Evolutionary conservation across 2,797 vertebrate species (phyloP).

Genomic region (Limosa lapponica): DNA sequence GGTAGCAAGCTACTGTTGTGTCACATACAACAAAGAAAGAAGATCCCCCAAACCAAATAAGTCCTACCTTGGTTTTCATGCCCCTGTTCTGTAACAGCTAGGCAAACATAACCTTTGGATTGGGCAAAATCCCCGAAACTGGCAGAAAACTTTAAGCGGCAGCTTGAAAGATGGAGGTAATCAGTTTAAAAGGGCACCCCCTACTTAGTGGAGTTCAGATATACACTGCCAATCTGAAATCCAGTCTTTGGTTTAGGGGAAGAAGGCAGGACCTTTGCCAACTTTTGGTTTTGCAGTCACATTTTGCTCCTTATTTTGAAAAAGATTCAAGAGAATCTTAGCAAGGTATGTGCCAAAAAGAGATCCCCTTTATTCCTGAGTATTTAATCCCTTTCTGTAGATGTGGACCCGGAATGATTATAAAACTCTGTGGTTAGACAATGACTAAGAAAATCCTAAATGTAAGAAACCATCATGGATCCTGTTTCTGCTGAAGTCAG

Average conservation of each 20-base stretch:
- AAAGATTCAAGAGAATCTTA: neutral
- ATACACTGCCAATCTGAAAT: neutral
- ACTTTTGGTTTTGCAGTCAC: neutral
- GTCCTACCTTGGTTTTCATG: neutral
- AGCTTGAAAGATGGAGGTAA: neutral
- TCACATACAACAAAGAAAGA: slow-evolving; percentile 7
- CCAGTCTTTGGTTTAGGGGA: neutral
- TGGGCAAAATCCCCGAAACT: neutral
- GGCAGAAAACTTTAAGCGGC: neutral
- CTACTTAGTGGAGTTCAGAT: neutral
- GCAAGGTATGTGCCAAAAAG: neutral
- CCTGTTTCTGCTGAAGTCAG: slow-evolving; percentile 50
- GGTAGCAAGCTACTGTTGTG: neutral
- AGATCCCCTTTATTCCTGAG: neutral
- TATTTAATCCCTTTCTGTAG: neutral
- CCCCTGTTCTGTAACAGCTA: neutral
- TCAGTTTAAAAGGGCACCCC: neutral
- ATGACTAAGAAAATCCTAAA: slow-evolving; percentile 28
- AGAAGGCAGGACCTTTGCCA: neutral
- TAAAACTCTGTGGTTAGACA: neutral
- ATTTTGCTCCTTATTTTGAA: neutral
- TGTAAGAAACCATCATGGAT: slow-evolving; percentile 2
- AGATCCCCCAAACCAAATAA: neutral
- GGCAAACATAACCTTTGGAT: slow-evolving; percentile 58
- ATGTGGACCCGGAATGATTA: neutral